Percentiles rank a stretch among this genome's conserved stretches.
These are phyloP conservation scores for Ctenosaura bakeri DNA, from an alignment of 2,797 vertebrate genomes.

Conservation along the genomic window DNA sequence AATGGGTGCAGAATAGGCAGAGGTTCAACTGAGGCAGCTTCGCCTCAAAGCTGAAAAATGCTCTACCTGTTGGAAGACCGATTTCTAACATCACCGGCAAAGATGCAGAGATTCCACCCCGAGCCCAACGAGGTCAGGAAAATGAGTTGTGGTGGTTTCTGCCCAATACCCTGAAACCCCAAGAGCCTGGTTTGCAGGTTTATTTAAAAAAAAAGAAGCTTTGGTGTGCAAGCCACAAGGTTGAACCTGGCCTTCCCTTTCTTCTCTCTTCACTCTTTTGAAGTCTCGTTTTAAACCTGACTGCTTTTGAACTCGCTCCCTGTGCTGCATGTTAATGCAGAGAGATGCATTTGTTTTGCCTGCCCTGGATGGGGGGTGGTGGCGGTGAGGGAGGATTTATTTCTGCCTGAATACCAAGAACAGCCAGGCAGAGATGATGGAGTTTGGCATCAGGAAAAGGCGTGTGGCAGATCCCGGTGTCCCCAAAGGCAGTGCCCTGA, in stretches of 20 bases:
- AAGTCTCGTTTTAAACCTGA: background rate
- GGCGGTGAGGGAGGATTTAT: no score
- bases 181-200: background rate
- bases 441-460: background rate
- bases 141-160: no score
- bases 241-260: background rate
- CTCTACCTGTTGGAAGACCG: background rate
- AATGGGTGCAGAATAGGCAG: background rate
- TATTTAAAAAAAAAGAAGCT: background rate
- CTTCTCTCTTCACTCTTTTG: background rate
- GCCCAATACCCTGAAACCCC: no score
- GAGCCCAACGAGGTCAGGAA: background rate
- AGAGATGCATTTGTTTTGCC: background rate
- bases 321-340: background rate
- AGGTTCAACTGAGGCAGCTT: background rate
- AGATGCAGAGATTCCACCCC: background rate
- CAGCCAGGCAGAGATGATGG: background rate
- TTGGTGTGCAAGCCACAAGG: no score
- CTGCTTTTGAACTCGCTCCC: background rate
- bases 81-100: no score
- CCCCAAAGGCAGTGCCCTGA: no score
- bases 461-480: no score
- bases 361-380: no score
- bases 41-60: no score
- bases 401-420: background rate